phyloP scores from a whole-genome alignment of 1,140 invertebrate species.

The Laodelphax striatellus region DNA sequence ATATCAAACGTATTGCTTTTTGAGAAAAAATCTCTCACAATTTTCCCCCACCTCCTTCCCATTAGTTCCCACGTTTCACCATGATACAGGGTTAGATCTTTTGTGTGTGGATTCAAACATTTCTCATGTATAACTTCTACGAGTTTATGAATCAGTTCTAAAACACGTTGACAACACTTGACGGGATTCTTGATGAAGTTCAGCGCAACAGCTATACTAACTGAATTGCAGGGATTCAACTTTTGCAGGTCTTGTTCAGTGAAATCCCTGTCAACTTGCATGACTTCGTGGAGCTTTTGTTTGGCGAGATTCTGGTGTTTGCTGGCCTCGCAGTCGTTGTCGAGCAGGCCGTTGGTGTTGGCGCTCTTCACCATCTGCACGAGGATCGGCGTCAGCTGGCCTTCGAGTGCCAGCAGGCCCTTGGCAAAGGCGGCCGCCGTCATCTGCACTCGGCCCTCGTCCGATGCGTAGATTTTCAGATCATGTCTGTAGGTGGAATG shows the following conservation, averaged over 20 bases:
- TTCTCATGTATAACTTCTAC: slow-evolving; percentile 76
- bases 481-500: slow-evolving; percentile 99
- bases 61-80: slow-evolving; percentile 99
- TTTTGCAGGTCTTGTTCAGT: slow-evolving; percentile 68
- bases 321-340: slow-evolving; percentile 94
- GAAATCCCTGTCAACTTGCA: slow-evolving; percentile 86
- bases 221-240: slow-evolving; percentile 87
- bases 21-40: slow-evolving; percentile 95
- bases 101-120: slow-evolving; percentile 76
- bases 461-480: slow-evolving; percentile 98
- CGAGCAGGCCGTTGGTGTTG: slow-evolving; percentile 94
- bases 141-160: slow-evolving; percentile 73
- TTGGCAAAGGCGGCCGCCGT: slow-evolving; percentile 99
- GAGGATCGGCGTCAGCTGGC: slow-evolving; percentile 96
- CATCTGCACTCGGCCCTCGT: slow-evolving; percentile 98
- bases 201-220: slow-evolving; percentile 77
- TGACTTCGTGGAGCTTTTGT: slow-evolving; percentile 80
- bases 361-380: slow-evolving; percentile 99
- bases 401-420: slow-evolving; percentile 91
- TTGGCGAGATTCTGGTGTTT: slow-evolving; percentile 97
- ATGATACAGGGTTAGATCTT: slow-evolving; percentile 89
- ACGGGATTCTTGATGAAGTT: slow-evolving; percentile 95
- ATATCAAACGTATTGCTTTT: slow-evolving; percentile 93
- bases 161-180: slow-evolving; percentile 84
- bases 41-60: slow-evolving; percentile 94